Evolutionary conservation across 2,797 vertebrate species (phyloP).

Genomic region (Falco berigora): DNA sequence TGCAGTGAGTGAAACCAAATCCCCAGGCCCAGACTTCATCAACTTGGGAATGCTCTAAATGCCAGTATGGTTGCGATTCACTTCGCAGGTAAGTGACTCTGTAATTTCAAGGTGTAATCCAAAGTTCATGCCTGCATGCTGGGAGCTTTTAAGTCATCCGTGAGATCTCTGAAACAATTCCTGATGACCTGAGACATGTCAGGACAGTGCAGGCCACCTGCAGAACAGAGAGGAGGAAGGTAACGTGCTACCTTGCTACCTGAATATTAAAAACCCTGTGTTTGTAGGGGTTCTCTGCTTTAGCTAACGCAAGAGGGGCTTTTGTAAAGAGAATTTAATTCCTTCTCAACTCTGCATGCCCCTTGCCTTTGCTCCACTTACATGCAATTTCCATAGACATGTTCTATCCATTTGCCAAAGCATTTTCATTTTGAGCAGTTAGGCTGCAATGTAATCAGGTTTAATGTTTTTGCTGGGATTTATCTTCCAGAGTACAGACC

Average conservation of each 20-base stretch:
- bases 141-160: not conserved
- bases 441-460: not conserved
- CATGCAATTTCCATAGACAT: not conserved
- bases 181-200: not conserved
- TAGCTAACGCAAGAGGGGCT: not conserved
- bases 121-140: not conserved
- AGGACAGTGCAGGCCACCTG: not conserved
- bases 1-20: not conserved
- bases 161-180: not conserved
- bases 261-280: fast-evolving
- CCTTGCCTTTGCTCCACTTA: not conserved
- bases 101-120: not conserved
- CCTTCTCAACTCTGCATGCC: not conserved
- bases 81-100: not conserved
- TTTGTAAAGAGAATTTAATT: not conserved
- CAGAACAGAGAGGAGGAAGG: not conserved
- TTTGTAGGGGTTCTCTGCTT: not conserved
- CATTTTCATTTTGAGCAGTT: not conserved
- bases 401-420: not conserved
- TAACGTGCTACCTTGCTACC: not conserved
- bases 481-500: not conserved
- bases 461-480: not conserved
- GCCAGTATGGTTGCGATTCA: fast-evolving
- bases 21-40: not conserved
- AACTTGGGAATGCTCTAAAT: not conserved